Evolutionary conservation across 2,113 vertebrate genomes (phyloP).

Genomic region (Podarcis raffonei): DNA sequence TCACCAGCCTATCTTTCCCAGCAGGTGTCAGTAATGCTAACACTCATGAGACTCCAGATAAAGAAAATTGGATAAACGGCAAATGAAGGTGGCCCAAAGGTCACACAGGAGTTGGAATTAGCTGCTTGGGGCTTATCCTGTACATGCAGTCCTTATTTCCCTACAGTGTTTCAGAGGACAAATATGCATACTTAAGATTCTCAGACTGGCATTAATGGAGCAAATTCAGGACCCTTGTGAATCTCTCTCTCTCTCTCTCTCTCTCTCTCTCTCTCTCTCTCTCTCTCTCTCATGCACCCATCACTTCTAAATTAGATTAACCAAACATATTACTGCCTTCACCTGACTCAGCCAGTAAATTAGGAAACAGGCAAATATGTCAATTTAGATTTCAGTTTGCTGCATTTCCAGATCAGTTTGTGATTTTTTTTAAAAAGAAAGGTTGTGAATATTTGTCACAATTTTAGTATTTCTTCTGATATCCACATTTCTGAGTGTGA

Average conservation of each 20-base stretch:
- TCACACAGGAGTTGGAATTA: constrained; percentile 59
- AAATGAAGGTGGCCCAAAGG: constrained; percentile 52
- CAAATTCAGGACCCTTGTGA: not conserved
- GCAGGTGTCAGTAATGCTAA: constrained; percentile 37
- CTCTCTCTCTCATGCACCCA: rapidly evolving
- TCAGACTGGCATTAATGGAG: constrained; percentile 19
- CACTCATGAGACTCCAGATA: constrained; percentile 44
- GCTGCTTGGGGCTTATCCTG: constrained; percentile 38
- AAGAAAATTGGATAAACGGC: constrained; percentile 61
- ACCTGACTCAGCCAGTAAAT: not conserved
- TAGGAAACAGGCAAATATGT: no score
- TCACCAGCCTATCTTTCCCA: constrained; percentile 32
- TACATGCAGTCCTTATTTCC: constrained; percentile 47
- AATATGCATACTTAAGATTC: constrained; percentile 2
- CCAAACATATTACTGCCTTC: not conserved
- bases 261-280: not conserved
- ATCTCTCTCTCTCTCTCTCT: constrained; percentile 1
- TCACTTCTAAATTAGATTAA: constrained; percentile 4
- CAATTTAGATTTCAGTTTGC: no score
- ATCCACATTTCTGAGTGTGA: no score
- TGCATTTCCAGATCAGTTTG: no score
- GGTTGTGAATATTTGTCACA: no score
- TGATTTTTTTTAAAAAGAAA: no score
- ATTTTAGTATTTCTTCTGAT: no score
- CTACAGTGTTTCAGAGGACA: constrained; percentile 36